Percentiles rank a stretch among this genome's conserved stretches.
Evolutionary conservation across 2,888 invertebrate genomes (phyloP).

Genomic region (Cephalotes varians): DNA sequence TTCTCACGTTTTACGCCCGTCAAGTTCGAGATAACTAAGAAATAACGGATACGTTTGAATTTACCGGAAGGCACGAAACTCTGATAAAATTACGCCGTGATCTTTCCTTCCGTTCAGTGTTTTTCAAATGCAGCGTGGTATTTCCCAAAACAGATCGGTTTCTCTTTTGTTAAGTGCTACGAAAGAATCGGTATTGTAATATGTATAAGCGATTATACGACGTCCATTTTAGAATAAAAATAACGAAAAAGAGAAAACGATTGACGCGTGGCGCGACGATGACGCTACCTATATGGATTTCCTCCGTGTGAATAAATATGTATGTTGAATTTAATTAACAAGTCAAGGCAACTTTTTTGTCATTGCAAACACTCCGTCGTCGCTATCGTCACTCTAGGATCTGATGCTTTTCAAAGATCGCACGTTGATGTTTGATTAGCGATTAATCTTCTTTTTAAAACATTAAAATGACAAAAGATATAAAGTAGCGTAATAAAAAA

Average conservation of each 20-base stretch:
- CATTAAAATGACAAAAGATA: not conserved
- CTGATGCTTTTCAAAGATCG: not conserved
- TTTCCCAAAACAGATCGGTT: not conserved
- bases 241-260: conserved; percentile 34
- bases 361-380: conserved; percentile 64
- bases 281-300: conserved; percentile 74
- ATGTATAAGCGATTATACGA: not conserved
- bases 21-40: conserved; percentile 51
- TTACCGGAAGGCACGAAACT: conserved; percentile 56
- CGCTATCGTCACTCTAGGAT: conserved; percentile 3
- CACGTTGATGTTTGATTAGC: not conserved
- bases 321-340: conserved; percentile 80
- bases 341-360: conserved; percentile 82
- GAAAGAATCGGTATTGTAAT: not conserved
- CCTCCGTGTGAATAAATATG: conserved; percentile 80
- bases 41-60: conserved; percentile 33
- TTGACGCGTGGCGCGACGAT: conserved; percentile 55
- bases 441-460: not conserved
- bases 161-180: not conserved
- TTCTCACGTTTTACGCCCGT: not conserved
- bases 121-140: not conserved
- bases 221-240: not conserved
- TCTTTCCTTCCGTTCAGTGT: conserved; percentile 27
- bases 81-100: conserved; percentile 26
- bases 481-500: not conserved